Evolutionary conservation across 2,797 vertebrate genomes (phyloP).

Genomic region (Notamacropus eugenii): DNA sequence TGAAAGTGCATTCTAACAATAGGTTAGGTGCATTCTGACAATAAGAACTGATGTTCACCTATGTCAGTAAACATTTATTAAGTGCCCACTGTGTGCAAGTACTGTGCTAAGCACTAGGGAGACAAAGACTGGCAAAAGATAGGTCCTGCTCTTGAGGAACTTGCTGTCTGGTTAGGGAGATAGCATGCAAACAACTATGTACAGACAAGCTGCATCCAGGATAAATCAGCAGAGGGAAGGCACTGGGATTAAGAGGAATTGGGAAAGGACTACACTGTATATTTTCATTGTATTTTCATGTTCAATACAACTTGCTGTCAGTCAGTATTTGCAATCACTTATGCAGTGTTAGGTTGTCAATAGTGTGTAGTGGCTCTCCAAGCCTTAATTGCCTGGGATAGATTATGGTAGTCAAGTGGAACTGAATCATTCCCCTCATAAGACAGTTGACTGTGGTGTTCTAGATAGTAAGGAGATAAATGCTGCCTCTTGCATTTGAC

Average conservation of each 20-base stretch:
- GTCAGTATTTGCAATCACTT: conserved; percentile 78
- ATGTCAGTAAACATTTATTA: not conserved
- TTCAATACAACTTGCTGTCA: conserved; percentile 67
- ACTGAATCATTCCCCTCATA: conserved; percentile 63
- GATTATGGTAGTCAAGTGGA: not conserved
- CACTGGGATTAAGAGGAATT: not conserved
- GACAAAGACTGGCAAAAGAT: not conserved
- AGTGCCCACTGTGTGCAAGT: not conserved
- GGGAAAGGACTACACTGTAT: not conserved
- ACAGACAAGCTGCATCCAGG: not conserved
- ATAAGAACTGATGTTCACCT: not conserved
- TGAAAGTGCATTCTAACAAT: not conserved
- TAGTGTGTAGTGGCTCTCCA: not conserved
- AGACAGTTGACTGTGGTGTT: not conserved
- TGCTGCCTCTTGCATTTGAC: not conserved
- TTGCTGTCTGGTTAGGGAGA: not conserved
- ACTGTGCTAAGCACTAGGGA: not conserved
- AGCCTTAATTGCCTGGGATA: not conserved
- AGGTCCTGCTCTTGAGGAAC: not conserved
- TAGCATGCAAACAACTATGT: not conserved
- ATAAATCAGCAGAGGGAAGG: not conserved
- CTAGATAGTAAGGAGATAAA: not conserved
- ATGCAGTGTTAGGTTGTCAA: conserved; percentile 70
- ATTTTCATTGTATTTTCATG: not conserved
- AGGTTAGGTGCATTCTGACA: not conserved